Evolutionary conservation across 2,113 vertebrate species (phyloP).

Genomic region (Talpa occidentalis): DNA sequence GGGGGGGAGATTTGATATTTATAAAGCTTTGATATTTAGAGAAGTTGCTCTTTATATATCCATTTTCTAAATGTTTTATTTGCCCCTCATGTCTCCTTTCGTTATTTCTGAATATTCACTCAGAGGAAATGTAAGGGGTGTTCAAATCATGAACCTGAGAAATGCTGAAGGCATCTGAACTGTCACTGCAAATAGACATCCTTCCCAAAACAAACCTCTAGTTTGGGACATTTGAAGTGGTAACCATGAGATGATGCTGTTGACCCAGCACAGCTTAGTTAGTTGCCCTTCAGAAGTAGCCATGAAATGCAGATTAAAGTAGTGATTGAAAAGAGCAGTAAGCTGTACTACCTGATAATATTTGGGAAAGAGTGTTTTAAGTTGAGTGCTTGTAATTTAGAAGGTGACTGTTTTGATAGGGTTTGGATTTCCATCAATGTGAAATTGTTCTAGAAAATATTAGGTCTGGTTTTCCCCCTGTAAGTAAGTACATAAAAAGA

Average conservation of each 20-base stretch:
- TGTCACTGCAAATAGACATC: not conserved
- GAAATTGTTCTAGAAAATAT: not conserved
- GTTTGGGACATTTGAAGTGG: not conserved
- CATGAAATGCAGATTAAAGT: not conserved
- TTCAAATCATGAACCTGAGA: not conserved
- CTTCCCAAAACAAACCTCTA: not conserved
- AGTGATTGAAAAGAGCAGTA: not conserved
- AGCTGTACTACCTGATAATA: not conserved
- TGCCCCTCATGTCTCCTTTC: not conserved
- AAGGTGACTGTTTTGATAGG: not conserved
- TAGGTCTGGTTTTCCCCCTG: not conserved
- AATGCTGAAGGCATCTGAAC: not conserved
- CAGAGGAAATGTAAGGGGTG: not conserved
- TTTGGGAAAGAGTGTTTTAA: not conserved
- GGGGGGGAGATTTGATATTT: not conserved
- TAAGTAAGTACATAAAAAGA: not conserved
- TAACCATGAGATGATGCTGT: not conserved
- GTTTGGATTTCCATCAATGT: not conserved
- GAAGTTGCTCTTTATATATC: not conserved
- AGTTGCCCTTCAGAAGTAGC: not conserved
- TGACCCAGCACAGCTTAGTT: not conserved
- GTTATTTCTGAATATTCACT: not conserved
- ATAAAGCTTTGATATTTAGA: not conserved
- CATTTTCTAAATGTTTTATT: slow-evolving; percentile 14
- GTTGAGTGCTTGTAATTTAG: not conserved